Base-by-base conservation (phyloP, 2,113 vertebrate genomes). In the Grammomys dolichurus region DNA sequence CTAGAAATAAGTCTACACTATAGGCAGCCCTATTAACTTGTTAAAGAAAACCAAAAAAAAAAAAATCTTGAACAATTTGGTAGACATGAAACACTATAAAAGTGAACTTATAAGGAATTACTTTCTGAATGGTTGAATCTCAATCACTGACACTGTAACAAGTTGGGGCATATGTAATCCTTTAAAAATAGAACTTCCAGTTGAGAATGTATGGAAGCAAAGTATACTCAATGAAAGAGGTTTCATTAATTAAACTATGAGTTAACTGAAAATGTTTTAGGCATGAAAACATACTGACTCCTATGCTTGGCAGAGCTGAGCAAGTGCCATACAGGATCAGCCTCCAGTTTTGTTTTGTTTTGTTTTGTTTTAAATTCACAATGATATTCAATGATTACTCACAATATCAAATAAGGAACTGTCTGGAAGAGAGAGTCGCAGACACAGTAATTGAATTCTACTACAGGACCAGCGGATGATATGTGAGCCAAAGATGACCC, bases 371-470 rank as follows among this genome's bases (percentile, higher is more conserved):
- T 51, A 97, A 73, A 93, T 1, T 88, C 14, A n/a, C 16, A 75
- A 20, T 65, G 93, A 48, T 8, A 90, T 56, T 56, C 95, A 40
- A 63, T 63, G 63, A 91, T 78, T 26, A 33, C 92, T 56, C 87
- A 1, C 40, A 4, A 46, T 90, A 90, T 77, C 75, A 96, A 95
- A 97, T 89, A 95, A 97, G 93, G 48, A 95, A 85, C 87, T 67
- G 96, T 97, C 95, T 96, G 91, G 94, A 97, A 43, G 84, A 96
- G 92, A 95, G 69, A 40, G 19, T 9, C 76, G 87, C 82, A 97
- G 96, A 97, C 93, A 93, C 2, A n/a, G 40, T 97, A 95, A 93
- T 89, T 88, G 89, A 67, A 96, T 93, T 94, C 86, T n/a, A 36
- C 92, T 16, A 76, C 19, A 72, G 3, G 65, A 94, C 67, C 67